A percentile compares a stretch with the other conserved stretches of the same genome.
These are phyloP conservation scores for Pristionchus mayeri DNA, from an alignment of 2,888 invertebrate genomes.

Conservation along the genomic window DNA sequence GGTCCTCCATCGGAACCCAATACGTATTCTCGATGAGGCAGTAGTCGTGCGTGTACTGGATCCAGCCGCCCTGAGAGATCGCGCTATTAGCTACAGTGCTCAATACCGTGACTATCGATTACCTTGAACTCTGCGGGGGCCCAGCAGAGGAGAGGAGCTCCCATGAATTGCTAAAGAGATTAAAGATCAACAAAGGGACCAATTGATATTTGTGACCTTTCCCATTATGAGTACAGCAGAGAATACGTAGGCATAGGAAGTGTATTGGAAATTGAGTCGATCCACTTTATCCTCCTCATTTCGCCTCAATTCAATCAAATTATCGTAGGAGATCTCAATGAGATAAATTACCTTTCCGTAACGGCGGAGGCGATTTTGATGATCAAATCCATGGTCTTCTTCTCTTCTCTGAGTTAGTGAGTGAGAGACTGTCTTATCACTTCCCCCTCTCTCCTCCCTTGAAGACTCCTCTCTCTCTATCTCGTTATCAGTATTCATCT, in stretches of 20 bases:
- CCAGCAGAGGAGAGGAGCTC: constrained; percentile 71
- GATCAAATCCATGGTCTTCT: constrained; percentile 55
- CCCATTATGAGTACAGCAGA: constrained; percentile 77
- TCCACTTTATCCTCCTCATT: constrained; percentile 78
- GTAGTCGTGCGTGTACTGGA: constrained; percentile 79
- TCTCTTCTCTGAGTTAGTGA: background rate
- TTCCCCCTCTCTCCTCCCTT: background rate
- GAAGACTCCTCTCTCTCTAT: constrained; percentile 19
- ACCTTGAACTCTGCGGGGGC: constrained; percentile 72
- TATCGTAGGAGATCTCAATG: too few relatives aligned
- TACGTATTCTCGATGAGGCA: constrained; percentile 80
- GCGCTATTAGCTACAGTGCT: background rate
- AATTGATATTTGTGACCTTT: constrained; percentile 68
- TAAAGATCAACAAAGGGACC: background rate
- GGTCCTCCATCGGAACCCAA: constrained; percentile 68
- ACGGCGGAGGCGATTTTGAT: constrained; percentile 50
- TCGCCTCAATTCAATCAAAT: background rate
- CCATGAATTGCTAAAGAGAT: constrained; percentile 64
- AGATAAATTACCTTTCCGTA: constrained; percentile 35
- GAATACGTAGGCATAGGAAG: constrained; percentile 77
- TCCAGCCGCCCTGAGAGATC: constrained; percentile 75
- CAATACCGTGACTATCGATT: background rate
- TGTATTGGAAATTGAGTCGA: constrained; percentile 78
- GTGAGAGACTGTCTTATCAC: constrained; percentile 22
- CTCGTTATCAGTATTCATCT: constrained; percentile 51